Evolutionary conservation across 30 jellyfish, hydroid and myxozoan species (phyloP).

Genomic region (Aurelia coerulea): DNA sequence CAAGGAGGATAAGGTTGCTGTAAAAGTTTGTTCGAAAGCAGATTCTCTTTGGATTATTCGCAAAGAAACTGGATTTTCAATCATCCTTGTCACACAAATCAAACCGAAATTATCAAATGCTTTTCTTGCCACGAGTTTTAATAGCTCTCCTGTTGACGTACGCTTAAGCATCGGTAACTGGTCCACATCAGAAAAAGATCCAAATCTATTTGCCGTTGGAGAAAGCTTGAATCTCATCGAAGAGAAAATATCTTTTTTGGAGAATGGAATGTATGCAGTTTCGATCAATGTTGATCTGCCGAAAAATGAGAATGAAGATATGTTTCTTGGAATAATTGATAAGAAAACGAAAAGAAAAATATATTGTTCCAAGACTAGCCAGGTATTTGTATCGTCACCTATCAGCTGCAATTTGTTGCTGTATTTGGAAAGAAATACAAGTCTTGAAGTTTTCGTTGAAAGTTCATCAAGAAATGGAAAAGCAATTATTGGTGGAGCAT

Average conservation of each 20-base stretch:
- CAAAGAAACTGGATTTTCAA: conserved; percentile 62
- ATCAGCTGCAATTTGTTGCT: conserved; percentile 32
- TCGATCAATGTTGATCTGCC: conserved; percentile 5
- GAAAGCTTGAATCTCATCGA: background rate
- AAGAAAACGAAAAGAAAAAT: background rate
- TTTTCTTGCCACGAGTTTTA: conserved; percentile 20
- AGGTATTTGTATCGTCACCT: background rate
- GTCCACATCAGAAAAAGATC: conserved; percentile 19
- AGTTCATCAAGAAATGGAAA: background rate
- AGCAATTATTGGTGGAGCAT: conserved; percentile 8
- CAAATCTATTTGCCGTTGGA: conserved; percentile 18
- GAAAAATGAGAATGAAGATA: background rate
- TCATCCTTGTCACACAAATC: conserved; percentile 22
- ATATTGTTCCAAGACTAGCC: conserved; percentile 20
- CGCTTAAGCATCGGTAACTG: conserved; percentile 6
- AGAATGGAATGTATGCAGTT: conserved; percentile 32
- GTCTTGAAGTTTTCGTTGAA: background rate
- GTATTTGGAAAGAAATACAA: background rate
- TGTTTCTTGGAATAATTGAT: conserved; percentile 27
- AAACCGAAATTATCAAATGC: conserved; percentile 1
- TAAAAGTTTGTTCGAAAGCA: conserved; percentile 54
- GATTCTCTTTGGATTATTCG: conserved; percentile 61
- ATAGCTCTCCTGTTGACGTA: background rate
- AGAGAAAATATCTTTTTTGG: conserved; percentile 5
- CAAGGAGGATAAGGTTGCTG: conserved; percentile 39